Percentiles rank a stretch among this genome's conserved stretches.
Evolutionary conservation across 2,797 vertebrate genomes (phyloP).

Genomic region (Spea hammondii): DNA sequence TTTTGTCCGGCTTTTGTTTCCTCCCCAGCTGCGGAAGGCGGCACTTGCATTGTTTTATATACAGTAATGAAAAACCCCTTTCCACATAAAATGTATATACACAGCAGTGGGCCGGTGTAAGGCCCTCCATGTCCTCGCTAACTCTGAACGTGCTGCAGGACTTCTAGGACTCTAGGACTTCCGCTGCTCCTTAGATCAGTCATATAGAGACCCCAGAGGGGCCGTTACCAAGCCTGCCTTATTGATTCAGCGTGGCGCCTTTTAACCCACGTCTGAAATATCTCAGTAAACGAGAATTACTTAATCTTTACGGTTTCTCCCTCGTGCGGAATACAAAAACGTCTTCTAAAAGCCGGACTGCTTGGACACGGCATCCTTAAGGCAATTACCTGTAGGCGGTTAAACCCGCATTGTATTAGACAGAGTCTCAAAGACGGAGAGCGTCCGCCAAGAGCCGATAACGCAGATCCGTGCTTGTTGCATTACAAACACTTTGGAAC

Average conservation of each 20-base stretch:
- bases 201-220: background rate
- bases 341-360: background rate
- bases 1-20: background rate
- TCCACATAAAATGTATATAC: conserved; percentile 2
- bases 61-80: background rate
- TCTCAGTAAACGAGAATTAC: conserved; percentile 30
- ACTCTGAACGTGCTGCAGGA: background rate
- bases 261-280: conserved; percentile 36
- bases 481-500: no score
- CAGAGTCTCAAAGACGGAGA: background rate
- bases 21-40: conserved; percentile 1
- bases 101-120: background rate
- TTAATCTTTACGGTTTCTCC: background rate
- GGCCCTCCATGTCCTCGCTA: background rate
- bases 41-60: background rate
- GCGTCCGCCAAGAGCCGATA: background rate
- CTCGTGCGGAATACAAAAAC: background rate
- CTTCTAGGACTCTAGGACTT: background rate
- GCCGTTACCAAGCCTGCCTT: background rate
- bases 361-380: background rate
- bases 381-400: background rate
- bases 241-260: conserved; percentile 29
- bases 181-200: background rate
- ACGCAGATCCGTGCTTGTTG: background rate
- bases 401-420: background rate